Base-by-base conservation (phyloP, 2,113 vertebrate genomes). In the Sorex araneus region DNA sequence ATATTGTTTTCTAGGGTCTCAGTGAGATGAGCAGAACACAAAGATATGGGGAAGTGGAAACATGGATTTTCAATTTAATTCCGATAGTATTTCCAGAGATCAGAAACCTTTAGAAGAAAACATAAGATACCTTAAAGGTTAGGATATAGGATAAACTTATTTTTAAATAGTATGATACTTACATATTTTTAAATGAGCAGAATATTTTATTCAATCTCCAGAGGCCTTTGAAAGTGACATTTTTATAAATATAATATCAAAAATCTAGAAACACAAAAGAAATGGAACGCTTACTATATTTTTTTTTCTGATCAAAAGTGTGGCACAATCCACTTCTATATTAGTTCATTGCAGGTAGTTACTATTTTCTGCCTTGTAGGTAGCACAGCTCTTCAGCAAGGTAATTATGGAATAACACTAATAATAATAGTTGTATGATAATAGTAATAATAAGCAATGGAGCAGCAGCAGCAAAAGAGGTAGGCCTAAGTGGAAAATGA, bases 401-500 rank as follows among this genome's bases (percentile, higher is more conserved):
- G 67, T n/a, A 76, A 94, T 88, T 85, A 60, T 79, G 43, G 84
- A 85, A 84, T 74, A 90, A 66, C 30, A 74, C 77, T 40, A 30
- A 21, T 74, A 50, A 57, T 74, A 84, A 47, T 63, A 83, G 19
- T 1, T 63, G 11, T 34, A 69, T 32, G 36, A 82, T 25, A 87
- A 45, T 28, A 54, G 76, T 69, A 71, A 27, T 64, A 87, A 66
- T 50, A 71, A 7, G 5, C 4, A 34, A 5, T 0, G 75, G 0
- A 36, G 3, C 8, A 88, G 30, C 94, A 89, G 54, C 80, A 84
- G 57, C 50, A 96, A 57, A 95, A 54, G 96, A 95, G 69, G 84
- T n/a, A 76, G 75, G 66, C 67, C 71, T 64, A 74, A 97, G 50
- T 28, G 50, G 74, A 60, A 95, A 97, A 97, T 92, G 75, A 93